Evolutionary conservation across 2,113 vertebrate species (phyloP).

Genomic region (Eurystomus gularis): DNA sequence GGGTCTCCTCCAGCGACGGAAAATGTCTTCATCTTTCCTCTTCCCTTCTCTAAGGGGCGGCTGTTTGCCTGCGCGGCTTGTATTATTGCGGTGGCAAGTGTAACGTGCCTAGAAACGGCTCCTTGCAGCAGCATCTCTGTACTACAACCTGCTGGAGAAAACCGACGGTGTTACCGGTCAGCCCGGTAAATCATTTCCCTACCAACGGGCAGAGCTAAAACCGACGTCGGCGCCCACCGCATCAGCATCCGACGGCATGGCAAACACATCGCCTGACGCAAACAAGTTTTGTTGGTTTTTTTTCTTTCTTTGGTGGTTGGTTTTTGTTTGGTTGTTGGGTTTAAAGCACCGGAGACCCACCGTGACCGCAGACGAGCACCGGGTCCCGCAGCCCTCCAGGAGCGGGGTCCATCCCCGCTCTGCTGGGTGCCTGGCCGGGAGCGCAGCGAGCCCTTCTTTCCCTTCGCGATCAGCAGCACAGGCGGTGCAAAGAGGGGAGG

Average conservation of each 20-base stretch:
- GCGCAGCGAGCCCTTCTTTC: neutral
- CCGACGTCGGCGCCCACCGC: neutral
- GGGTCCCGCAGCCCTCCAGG: neutral
- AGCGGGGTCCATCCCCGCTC: neutral
- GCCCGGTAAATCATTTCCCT: neutral
- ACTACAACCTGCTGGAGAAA: neutral
- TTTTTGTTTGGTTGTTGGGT: neutral
- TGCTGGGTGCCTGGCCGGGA: neutral
- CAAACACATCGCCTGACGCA: neutral
- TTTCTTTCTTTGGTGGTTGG: neutral
- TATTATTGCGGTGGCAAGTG: neutral
- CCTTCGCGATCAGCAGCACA: neutral
- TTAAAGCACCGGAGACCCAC: conserved; percentile 48
- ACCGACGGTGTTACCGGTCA: neutral
- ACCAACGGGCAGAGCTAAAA: neutral
- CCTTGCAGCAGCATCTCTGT: neutral
- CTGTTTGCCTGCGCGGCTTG: neutral
- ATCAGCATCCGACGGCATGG: neutral
- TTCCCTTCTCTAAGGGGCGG: neutral
- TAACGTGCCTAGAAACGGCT: neutral
- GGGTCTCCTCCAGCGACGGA: neutral
- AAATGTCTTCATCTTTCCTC: neutral
- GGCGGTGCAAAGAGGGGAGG: neutral
- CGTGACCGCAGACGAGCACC: conserved; percentile 7
- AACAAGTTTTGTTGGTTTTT: neutral